phyloP scores from a whole-genome alignment of 1,140 invertebrate genomes.

The Brachionus rubens region DNA sequence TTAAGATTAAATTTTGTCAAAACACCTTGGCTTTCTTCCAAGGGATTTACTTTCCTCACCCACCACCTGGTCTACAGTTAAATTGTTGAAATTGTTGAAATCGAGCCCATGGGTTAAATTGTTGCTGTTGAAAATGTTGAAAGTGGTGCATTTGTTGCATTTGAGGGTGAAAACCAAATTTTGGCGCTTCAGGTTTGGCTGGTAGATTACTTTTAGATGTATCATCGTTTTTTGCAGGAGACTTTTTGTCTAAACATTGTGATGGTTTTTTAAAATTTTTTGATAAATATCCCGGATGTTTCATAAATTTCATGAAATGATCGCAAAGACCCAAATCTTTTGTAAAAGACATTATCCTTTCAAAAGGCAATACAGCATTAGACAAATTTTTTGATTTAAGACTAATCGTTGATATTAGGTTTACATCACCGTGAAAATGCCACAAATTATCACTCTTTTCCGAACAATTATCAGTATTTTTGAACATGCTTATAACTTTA shows the following conservation, averaged over 20 bases:
- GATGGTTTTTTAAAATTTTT: slow-evolving; percentile 14
- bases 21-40: neutral
- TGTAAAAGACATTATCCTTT: neutral
- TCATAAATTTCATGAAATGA: slow-evolving; percentile 13
- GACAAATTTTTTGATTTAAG: slow-evolving; percentile 1
- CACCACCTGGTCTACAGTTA: neutral
- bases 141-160: no score
- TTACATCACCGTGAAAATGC: slow-evolving; percentile 29
- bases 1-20: neutral
- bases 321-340: neutral
- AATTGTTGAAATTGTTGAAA: neutral
- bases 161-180: slow-evolving; percentile 1
- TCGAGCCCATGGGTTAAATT: neutral
- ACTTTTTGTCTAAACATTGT: neutral
- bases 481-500: neutral
- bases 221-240: neutral
- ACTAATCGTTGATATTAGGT: neutral
- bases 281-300: neutral
- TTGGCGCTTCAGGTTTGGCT: neutral
- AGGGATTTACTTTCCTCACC: slow-evolving; percentile 30
- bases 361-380: neutral
- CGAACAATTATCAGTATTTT: neutral
- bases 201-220: neutral
- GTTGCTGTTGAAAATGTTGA: slow-evolving; percentile 7
- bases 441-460: slow-evolving; percentile 10